Evolutionary conservation across 2,797 vertebrate species (phyloP).

Genomic region (Sebastes matsubarae): DNA sequence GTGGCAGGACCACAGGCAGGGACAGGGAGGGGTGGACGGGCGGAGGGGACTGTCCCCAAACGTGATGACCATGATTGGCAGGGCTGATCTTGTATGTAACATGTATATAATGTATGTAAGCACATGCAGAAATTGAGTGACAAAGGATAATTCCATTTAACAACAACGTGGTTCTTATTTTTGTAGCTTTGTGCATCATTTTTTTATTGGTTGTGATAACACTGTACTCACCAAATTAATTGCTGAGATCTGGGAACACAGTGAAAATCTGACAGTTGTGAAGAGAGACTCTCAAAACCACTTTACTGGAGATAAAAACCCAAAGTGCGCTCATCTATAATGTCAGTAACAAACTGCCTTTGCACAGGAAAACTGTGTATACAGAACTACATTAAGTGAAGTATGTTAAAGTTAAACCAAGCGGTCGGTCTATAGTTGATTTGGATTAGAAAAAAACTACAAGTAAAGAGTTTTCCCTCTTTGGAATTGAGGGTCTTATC

Average conservation of each 20-base stretch:
- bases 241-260: neutral
- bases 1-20: slow-evolving; percentile 87
- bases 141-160: neutral
- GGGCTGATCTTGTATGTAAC: neutral
- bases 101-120: neutral
- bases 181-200: neutral
- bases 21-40: slow-evolving; percentile 32
- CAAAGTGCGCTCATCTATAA: neutral
- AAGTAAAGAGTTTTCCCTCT: no score
- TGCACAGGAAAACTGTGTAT: neutral
- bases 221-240: neutral
- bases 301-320: neutral
- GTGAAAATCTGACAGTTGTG: neutral
- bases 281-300: neutral
- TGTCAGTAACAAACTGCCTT: neutral
- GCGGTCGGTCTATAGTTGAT: neutral
- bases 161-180: neutral
- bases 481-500: neutral
- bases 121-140: neutral
- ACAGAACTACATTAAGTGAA: neutral
- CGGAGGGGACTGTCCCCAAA: slow-evolving; percentile 59
- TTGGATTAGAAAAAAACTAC: neutral
- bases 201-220: neutral
- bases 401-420: neutral
- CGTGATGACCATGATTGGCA: slow-evolving; percentile 38